Evolutionary conservation across 2,797 vertebrate species (phyloP), one percentile per base, ranked within the genome.

Genomic region (Notolabrus celidotus): DNA sequence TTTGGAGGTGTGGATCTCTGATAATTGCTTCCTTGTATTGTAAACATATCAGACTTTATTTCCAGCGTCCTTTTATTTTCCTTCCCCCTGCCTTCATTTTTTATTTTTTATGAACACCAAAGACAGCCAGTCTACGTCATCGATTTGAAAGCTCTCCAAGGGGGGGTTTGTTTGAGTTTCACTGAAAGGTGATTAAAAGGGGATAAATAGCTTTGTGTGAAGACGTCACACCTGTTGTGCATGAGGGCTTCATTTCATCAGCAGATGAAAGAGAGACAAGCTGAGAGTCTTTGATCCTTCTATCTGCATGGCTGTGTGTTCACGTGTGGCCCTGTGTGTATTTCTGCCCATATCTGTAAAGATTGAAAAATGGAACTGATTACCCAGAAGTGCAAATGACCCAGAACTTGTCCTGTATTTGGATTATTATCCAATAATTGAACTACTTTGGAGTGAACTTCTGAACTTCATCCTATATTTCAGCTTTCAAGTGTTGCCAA

Each of bases 241-340:
- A 82, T 85, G 60, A 80, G 58, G 22, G 54, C 71, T 73, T 80
- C 58, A 84, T 69, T 81, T 87, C 68, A 88, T 89, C 74, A 75
- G 61, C 67, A 90, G 77, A 91, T 92, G 77, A 92, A 92, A 93
- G 88, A 62, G 38, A 49, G 57, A 68, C 38, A 42, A 72, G 65
- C 67, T 5, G 38, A 67, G 67, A 55, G 34, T 85, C 66, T 87
- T 85, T 88, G 33, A 84, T 88, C 77, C 70, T 29, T 64, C 69
- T 80, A 27, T 49, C 39, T 67, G 4, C 58, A 36, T 56, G 50
- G 22, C 36, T 39, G 38, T 46, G 27, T 64, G 39, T 76, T 59
- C 61, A 45, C 77, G 14, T 33, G 31, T 49, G 5, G 60, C 10
- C 31, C 39, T 83, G 51, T 66, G 56, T 79, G 19, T 63, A 34